Conservation (phyloP, 1,140 invertebrate species). For the Vollenhovia emeryi region DNA sequence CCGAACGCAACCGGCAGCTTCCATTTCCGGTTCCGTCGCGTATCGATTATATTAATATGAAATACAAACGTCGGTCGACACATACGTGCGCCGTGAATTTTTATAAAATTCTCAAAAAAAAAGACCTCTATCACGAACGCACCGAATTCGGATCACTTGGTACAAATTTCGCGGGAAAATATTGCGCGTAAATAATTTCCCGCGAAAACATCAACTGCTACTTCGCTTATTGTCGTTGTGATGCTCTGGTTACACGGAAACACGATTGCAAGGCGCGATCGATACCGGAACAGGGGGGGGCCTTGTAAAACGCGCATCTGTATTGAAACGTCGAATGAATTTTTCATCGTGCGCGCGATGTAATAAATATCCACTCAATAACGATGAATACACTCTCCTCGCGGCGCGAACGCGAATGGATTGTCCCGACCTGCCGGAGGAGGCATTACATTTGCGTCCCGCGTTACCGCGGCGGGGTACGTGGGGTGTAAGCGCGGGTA, state of each 20-base stretch:
- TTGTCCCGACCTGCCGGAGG: constrained; percentile 21
- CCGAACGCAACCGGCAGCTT: background rate
- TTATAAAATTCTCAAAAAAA: background rate
- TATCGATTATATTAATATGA: background rate
- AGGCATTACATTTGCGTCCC: constrained; percentile 42
- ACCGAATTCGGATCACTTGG: background rate
- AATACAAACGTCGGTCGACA: background rate
- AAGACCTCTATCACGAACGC: background rate
- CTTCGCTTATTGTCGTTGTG: constrained; percentile 32
- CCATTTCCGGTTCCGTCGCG: background rate
- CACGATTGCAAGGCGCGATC: constrained; percentile 17
- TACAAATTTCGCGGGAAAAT: background rate
- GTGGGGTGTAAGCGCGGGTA: constrained; percentile 3
- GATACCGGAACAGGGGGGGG: background rate
- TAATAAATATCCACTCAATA: constrained; percentile 55
- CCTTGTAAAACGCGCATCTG: constrained; percentile 20
- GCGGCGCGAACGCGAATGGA: constrained; percentile 18
- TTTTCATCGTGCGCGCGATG: constrained; percentile 39
- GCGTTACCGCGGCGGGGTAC: background rate
- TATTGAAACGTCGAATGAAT: constrained; percentile 39
- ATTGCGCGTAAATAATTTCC: background rate
- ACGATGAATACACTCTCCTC: constrained; percentile 36
- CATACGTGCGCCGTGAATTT: background rate
- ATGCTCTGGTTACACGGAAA: background rate
- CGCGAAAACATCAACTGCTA: background rate